Conservation (phyloP, 2,888 invertebrate genomes). For the Cephalotes varians region DNA sequence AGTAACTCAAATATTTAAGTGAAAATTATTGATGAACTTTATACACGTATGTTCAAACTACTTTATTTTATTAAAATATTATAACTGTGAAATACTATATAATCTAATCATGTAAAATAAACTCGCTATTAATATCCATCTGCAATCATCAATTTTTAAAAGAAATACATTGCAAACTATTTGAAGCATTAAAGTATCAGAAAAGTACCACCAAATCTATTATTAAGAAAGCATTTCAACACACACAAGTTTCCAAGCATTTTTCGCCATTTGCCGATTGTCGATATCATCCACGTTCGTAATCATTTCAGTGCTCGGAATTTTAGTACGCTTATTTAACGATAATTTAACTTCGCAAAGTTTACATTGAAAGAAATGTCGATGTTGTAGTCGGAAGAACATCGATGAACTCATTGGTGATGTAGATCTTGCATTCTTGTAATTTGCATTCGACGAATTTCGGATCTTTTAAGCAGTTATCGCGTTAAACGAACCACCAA, state of each 20-base stretch:
- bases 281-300: neutral
- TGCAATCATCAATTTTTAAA: neutral
- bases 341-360: constrained; percentile 3
- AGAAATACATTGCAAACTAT: neutral
- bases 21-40: neutral
- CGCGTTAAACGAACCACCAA: constrained; percentile 62
- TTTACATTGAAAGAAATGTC: neutral
- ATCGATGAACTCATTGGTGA: neutral
- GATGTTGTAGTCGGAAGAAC: neutral
- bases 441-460: neutral
- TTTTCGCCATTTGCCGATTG: neutral
- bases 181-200: neutral
- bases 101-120: neutral
- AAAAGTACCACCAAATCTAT: neutral
- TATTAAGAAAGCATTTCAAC: neutral
- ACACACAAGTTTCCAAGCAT: neutral
- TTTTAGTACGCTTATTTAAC: neutral
- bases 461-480: constrained; percentile 38
- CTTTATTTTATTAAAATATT: neutral
- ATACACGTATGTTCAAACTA: neutral
- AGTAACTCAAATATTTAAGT: neutral
- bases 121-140: neutral
- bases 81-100: neutral
- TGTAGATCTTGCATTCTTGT: neutral
- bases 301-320: neutral